phyloP scores from a whole-genome alignment of 2,888 invertebrate genomes.

The Crioceris asparagi region DNA sequence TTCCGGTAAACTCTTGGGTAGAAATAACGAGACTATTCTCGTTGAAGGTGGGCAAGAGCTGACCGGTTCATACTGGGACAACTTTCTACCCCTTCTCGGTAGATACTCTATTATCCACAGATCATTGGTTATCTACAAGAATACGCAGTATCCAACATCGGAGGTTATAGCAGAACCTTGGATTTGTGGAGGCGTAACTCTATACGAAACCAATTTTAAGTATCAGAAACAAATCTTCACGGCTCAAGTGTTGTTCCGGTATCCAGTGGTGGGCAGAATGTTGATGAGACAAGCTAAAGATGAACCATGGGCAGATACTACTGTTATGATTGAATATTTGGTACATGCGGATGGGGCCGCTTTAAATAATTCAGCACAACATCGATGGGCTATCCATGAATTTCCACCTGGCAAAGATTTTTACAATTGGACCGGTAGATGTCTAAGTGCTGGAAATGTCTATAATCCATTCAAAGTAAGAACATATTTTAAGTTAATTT shows the following conservation, averaged over 20 bases:
- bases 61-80: constrained; percentile 69
- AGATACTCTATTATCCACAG: constrained; percentile 68
- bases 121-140: constrained; percentile 64
- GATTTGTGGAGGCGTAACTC: constrained; percentile 54
- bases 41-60: constrained; percentile 64
- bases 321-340: constrained; percentile 70
- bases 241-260: constrained; percentile 62
- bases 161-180: constrained; percentile 40
- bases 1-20: constrained; percentile 70
- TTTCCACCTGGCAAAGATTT: constrained; percentile 73
- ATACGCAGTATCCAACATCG: constrained; percentile 39
- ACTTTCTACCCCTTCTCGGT: constrained; percentile 75
- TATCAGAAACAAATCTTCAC: constrained; percentile 64
- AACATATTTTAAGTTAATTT: constrained; percentile 6
- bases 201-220: constrained; percentile 53
- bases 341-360: constrained; percentile 79
- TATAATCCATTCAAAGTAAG: constrained; percentile 66
- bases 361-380: constrained; percentile 59
- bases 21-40: constrained; percentile 59
- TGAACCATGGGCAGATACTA: constrained; percentile 75
- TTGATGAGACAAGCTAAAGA: constrained; percentile 71
- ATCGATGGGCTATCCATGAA: constrained; percentile 78
- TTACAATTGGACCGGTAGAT: constrained; percentile 81
- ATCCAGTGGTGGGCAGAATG: constrained; percentile 79
- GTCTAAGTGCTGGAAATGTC: constrained; percentile 65